phyloP scores from a whole-genome alignment of 2,888 invertebrate species.

The Eurytoma californica region DNA sequence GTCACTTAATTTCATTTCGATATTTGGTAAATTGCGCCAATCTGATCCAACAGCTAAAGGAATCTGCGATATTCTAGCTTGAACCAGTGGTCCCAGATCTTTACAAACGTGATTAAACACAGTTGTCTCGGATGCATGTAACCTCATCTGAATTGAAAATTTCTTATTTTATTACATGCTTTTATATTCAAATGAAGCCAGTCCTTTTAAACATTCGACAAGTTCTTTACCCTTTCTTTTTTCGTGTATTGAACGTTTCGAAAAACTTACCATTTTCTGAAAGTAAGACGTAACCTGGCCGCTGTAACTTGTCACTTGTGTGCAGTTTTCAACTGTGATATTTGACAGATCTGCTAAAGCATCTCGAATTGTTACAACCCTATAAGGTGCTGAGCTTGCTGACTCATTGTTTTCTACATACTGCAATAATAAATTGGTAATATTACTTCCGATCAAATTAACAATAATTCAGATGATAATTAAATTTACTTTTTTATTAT shows the following conservation, averaged over 20 bases:
- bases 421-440: constrained; percentile 42
- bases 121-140: constrained; percentile 9
- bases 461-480: not conserved
- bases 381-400: constrained; percentile 83
- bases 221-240: not conserved
- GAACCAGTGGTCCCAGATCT: constrained; percentile 87
- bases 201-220: not conserved
- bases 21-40: constrained; percentile 91
- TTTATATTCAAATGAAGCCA: not conserved
- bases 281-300: constrained; percentile 82
- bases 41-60: constrained; percentile 86
- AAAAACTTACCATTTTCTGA: constrained; percentile 78
- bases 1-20: constrained; percentile 80
- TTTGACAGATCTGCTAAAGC: constrained; percentile 88
- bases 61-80: constrained; percentile 85
- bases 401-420: constrained; percentile 77
- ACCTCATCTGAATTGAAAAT: constrained; percentile 34
- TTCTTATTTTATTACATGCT: not conserved
- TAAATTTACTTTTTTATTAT: constrained; percentile 76
- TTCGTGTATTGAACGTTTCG: not conserved
- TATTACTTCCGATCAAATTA: not conserved
- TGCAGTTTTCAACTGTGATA: constrained; percentile 83
- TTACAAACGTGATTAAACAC: constrained; percentile 86
- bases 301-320: constrained; percentile 83
- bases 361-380: constrained; percentile 87